These are phyloP conservation scores for Centropyge bicolor DNA, from an alignment of 2,797 vertebrate genomes.

Conservation along the genomic window DNA sequence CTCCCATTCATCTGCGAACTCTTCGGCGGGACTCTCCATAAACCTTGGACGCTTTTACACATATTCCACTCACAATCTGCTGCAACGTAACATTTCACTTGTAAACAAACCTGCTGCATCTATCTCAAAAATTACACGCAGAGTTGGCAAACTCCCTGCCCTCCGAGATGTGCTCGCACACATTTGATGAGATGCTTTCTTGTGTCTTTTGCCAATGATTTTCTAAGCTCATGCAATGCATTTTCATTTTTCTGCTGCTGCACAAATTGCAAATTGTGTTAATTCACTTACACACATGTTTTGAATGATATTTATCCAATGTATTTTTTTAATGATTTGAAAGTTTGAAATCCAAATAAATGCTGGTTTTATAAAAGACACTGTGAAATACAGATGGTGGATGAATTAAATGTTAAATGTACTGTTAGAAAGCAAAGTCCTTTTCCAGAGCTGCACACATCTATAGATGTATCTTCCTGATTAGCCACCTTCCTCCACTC, in stretches of 20 bases:
- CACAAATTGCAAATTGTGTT: neutral
- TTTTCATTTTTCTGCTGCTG: neutral
- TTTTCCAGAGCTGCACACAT: neutral
- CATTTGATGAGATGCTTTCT: neutral
- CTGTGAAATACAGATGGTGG: neutral
- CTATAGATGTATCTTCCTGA: neutral
- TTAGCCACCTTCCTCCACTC: too few relatives aligned
- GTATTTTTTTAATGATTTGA: neutral
- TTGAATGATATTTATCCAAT: neutral
- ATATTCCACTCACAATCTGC: conserved; percentile 31
- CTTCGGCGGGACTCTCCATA: conserved; percentile 23
- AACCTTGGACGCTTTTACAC: conserved; percentile 17
- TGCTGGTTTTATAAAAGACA: neutral
- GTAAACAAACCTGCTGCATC: conserved; percentile 41
- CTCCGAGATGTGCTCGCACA: neutral
- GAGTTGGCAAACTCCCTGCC: conserved; percentile 20
- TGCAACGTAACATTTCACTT: conserved; percentile 17
- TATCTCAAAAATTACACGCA: neutral
- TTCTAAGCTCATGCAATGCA: neutral
- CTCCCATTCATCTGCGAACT: conserved; percentile 51
- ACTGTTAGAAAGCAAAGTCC: too few relatives aligned
- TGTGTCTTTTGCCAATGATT: neutral
- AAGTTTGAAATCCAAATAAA: neutral
- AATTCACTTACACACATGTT: neutral
- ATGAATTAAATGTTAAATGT: neutral